A percentile compares a stretch with the other conserved stretches of the same genome.
Conservation (phyloP, 2,797 vertebrate genomes). For the Gymnothorax javanicus region DNA sequence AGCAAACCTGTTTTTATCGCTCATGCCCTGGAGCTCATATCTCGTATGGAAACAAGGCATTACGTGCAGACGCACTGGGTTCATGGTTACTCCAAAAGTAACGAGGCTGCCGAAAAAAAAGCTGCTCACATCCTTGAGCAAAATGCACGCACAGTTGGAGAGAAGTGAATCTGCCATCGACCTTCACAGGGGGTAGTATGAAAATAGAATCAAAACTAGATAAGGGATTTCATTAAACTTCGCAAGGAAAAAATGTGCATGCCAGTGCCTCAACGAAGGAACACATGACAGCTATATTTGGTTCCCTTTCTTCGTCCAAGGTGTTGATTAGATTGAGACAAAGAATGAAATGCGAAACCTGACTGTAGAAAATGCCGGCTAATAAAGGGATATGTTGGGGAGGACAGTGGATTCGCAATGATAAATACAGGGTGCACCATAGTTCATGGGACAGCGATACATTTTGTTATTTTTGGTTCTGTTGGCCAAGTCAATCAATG, state of each 20-base stretch:
- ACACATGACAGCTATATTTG: slow-evolving; percentile 20
- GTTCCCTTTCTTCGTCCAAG: slow-evolving; percentile 26
- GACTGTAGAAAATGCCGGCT: neutral
- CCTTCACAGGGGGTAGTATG: neutral
- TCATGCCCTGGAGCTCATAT: slow-evolving; percentile 8
- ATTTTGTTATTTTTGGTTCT: no score
- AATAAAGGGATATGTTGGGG: neutral
- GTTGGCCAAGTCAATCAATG: no score
- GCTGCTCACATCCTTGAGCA: neutral
- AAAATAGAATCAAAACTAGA: slow-evolving; percentile 11
- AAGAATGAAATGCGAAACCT: neutral
- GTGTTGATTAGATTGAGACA: neutral
- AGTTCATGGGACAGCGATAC: no score
- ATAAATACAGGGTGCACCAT: no score
- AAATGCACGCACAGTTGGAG: neutral
- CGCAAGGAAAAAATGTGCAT: neutral
- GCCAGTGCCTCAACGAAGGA: slow-evolving; percentile 2
- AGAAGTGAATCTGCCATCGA: neutral
- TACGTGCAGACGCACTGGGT: slow-evolving; percentile 12
- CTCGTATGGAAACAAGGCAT: slow-evolving; percentile 10
- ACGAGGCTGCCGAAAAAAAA: slow-evolving; percentile 18
- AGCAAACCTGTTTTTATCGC: neutral
- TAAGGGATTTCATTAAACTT: neutral
- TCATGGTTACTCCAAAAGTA: slow-evolving; percentile 2
- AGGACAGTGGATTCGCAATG: neutral